Conservation (phyloP, 2,888 invertebrate genomes). For the Branchellion lobata region DNA sequence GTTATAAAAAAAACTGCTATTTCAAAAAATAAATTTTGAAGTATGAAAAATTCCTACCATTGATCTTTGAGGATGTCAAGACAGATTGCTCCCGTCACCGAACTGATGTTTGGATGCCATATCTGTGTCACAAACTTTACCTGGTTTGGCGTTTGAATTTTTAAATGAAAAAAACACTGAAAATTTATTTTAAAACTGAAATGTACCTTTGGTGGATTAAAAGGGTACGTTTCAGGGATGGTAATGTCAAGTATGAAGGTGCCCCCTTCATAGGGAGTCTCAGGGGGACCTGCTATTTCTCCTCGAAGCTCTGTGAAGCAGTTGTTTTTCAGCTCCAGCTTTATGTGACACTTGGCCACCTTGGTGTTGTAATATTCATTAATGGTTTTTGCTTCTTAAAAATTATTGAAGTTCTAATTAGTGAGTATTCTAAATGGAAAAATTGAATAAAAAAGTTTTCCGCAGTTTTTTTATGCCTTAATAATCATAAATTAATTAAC, state of each 20-base stretch:
- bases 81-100: conserved; percentile 92
- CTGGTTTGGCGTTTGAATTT: conserved; percentile 67
- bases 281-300: conserved; percentile 94
- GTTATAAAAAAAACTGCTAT: not conserved
- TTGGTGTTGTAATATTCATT: conserved; percentile 52
- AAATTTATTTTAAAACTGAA: not conserved
- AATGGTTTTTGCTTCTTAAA: not conserved
- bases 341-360: conserved; percentile 64
- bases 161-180: not conserved
- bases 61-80: conserved; percentile 88
- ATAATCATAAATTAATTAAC: too few species aligned
- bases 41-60: too few species aligned
- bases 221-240: conserved; percentile 98
- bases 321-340: conserved; percentile 79
- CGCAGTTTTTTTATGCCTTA: too few species aligned
- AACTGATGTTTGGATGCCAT: conserved; percentile 99
- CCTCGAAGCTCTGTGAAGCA: conserved; percentile 88
- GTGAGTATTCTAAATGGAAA: too few species aligned
- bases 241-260: conserved; percentile 89
- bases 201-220: conserved; percentile 93
- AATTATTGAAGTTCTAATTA: too few species aligned
- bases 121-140: conserved; percentile 94
- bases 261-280: conserved; percentile 97
- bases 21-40: too few species aligned
- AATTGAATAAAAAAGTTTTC: too few species aligned